Percentiles rank a stretch among this genome's conserved stretches.
phyloP scores from a whole-genome alignment of 2,888 invertebrate genomes.

The Oscheius onirici region DNA sequence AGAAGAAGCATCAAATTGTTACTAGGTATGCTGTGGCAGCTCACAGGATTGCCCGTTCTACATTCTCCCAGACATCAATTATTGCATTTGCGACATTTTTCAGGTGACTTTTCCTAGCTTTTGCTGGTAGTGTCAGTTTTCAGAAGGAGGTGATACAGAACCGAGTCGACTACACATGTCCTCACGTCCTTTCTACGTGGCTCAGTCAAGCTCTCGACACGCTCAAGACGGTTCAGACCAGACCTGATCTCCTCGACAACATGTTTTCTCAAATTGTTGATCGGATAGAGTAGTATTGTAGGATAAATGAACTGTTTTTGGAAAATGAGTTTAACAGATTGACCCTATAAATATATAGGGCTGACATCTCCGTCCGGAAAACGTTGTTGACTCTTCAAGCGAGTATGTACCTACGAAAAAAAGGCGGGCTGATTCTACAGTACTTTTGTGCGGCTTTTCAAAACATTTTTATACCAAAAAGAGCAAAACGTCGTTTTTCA shows the following conservation, averaged over 20 bases:
- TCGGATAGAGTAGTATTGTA: background rate
- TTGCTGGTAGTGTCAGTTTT: background rate
- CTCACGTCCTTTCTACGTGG: conserved; percentile 28
- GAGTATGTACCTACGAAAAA: too few relatives aligned
- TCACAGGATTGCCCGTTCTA: background rate
- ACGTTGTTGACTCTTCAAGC: too few relatives aligned
- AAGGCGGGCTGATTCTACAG: too few relatives aligned
- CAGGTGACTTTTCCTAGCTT: background rate
- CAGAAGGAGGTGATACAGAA: conserved; percentile 17
- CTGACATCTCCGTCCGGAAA: too few relatives aligned
- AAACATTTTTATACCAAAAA: too few relatives aligned
- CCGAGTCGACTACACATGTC: conserved; percentile 23
- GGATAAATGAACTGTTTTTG: too few relatives aligned
- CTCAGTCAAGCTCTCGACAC: conserved; percentile 18
- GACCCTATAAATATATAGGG: too few relatives aligned
- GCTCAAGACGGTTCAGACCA: background rate
- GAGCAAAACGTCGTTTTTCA: too few relatives aligned
- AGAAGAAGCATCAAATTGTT: background rate
- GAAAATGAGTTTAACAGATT: too few relatives aligned
- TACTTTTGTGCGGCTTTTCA: too few relatives aligned
- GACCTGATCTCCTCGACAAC: background rate
- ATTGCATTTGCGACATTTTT: conserved; percentile 21
- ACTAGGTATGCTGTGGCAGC: background rate
- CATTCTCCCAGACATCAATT: conserved; percentile 19
- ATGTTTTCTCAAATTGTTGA: background rate